Percentiles rank a stretch among this genome's conserved stretches.
Conservation (phyloP, 2,888 invertebrate species). For the Eupeodes latifasciatus region DNA sequence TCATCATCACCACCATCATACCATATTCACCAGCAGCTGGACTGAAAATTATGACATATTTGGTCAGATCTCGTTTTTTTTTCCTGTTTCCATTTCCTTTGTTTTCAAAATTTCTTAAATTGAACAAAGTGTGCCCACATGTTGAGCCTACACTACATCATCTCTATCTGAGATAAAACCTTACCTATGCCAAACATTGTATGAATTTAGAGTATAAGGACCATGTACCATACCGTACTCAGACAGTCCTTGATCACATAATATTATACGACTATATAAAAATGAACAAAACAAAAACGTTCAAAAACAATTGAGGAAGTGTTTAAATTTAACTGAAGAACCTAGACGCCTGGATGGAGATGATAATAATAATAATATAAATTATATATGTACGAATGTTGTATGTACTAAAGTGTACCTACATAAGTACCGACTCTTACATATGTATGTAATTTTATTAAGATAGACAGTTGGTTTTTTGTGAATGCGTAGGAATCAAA, state of each 20-base stretch:
- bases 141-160: not conserved
- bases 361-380: not conserved
- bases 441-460: conserved; percentile 8
- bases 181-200: too few species aligned
- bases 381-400: not conserved
- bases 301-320: conserved; percentile 29
- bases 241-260: conserved; percentile 14
- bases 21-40: too few species aligned
- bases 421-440: not conserved
- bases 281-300: not conserved
- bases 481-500: not conserved
- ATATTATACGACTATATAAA: not conserved
- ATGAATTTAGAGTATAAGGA: not conserved
- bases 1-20: not conserved
- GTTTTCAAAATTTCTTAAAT: conserved; percentile 16
- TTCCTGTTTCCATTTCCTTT: not conserved
- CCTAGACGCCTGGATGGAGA: not conserved
- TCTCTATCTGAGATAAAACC: too few species aligned
- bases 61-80: not conserved
- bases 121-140: conserved; percentile 11
- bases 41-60: conserved; percentile 9
- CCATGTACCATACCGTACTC: not conserved
- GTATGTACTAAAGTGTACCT: too few species aligned
- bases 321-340: conserved; percentile 17
- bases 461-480: conserved; percentile 9